These are phyloP conservation scores for Pseudopipra pipra DNA, from an alignment of 2,113 vertebrate species.

Conservation along the genomic window DNA sequence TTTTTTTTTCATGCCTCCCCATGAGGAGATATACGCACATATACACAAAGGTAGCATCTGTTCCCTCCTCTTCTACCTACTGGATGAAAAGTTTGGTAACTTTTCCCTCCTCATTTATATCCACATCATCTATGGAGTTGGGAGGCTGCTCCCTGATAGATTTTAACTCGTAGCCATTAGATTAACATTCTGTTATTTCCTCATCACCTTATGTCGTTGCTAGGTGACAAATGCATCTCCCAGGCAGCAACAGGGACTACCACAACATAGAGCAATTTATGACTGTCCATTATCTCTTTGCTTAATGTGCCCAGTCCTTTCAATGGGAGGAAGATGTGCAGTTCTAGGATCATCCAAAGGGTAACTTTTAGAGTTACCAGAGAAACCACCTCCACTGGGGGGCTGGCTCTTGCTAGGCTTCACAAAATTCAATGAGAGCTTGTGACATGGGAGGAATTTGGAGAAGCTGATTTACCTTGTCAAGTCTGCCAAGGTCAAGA, in stretches of 20 bases:
- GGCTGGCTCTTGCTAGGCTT: neutral
- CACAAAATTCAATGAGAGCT: neutral
- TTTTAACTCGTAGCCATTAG: conserved; percentile 9
- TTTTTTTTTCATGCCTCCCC: neutral
- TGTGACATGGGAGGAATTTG: neutral
- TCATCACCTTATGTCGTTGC: conserved; percentile 32
- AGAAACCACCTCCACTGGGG: neutral
- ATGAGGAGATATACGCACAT: neutral
- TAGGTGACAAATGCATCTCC: conserved; percentile 59
- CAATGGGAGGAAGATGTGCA: neutral
- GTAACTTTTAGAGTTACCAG: neutral
- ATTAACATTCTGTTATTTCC: conserved; percentile 29
- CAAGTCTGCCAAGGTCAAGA: neutral
- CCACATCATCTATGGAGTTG: neutral
- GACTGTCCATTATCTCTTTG: neutral
- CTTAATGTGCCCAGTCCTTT: neutral
- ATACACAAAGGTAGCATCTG: neutral
- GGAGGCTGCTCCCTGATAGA: neutral
- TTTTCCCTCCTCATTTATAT: neutral
- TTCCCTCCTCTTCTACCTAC: neutral
- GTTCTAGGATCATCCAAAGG: neutral
- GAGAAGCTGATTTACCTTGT: neutral
- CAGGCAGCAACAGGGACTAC: neutral
- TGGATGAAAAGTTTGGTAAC: neutral
- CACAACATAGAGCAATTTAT: neutral